A percentile compares a stretch with the other conserved stretches of the same genome.
These are phyloP conservation scores for Corydoras sp. DNA, from an alignment of 2,113 vertebrate genomes.

Conservation along the genomic window DNA sequence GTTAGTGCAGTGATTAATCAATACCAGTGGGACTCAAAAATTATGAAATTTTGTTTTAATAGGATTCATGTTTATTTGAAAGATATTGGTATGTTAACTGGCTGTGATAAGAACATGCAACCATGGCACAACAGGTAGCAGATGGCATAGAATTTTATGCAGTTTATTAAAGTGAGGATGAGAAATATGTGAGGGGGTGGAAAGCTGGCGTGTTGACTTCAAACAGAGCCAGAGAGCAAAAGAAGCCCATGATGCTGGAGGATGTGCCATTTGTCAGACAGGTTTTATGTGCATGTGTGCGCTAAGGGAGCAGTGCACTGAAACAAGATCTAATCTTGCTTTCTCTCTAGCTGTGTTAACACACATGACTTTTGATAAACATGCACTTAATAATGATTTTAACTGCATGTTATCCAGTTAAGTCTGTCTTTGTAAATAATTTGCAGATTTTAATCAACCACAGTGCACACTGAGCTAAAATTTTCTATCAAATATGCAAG, in stretches of 20 bases:
- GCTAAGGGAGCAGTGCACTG: background rate
- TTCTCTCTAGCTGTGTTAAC: too few relatives aligned
- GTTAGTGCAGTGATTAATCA: background rate
- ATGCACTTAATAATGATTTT: too few relatives aligned
- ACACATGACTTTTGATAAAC: too few relatives aligned
- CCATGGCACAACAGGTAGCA: conserved; percentile 16
- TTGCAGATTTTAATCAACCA: too few relatives aligned
- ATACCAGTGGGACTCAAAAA: background rate
- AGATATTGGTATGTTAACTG: background rate
- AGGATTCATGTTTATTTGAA: background rate
- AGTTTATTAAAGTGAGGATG: conserved; percentile 13
- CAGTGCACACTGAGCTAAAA: too few relatives aligned
- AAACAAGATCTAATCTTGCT: too few relatives aligned
- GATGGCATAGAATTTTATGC: conserved; percentile 10
- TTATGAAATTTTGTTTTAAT: background rate
- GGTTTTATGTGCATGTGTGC: background rate
- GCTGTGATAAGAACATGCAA: background rate
- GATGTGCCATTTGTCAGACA: conserved; percentile 3
- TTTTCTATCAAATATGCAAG: too few relatives aligned
- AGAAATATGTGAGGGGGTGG: background rate
- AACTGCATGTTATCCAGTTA: too few relatives aligned
- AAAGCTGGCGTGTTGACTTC: conserved; percentile 8
- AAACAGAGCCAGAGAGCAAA: background rate
- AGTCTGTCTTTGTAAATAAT: too few relatives aligned
- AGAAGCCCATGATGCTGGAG: conserved; percentile 1